phyloP scores from a whole-genome alignment of 2,113 vertebrate genomes.

The Silurus glanis region DNA sequence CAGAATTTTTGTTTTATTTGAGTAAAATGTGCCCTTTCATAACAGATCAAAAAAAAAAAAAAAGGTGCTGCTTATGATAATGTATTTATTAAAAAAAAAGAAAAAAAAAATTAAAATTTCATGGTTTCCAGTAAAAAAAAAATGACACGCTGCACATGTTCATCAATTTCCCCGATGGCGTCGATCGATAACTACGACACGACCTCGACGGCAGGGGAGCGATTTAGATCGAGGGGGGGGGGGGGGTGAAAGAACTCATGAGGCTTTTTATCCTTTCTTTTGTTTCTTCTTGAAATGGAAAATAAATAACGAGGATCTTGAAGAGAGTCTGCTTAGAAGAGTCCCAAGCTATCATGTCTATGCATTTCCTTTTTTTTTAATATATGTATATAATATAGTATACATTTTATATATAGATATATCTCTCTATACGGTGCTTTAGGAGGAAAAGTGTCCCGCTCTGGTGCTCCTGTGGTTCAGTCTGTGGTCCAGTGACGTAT shows the following conservation, averaged over 20 bases:
- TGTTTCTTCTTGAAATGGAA: conserved; percentile 66
- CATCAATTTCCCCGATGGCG: neutral
- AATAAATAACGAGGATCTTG: conserved; percentile 75
- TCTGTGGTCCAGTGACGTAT: conserved; percentile 22
- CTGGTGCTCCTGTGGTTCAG: conserved; percentile 52
- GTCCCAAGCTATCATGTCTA: conserved; percentile 68
- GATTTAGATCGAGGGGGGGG: conserved; percentile 66
- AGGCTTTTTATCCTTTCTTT: conserved; percentile 39
- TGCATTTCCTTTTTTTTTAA: conserved; percentile 62
- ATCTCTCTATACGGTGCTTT: conserved; percentile 70
- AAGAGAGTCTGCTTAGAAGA: conserved; percentile 74
- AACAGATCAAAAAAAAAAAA: conserved; percentile 57
- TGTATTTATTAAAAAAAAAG: conserved; percentile 48
- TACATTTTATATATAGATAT: conserved; percentile 69
- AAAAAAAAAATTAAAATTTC: conserved; percentile 53
- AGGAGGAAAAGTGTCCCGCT: conserved; percentile 58
- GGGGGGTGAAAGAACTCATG: neutral
- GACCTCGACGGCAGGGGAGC: conserved; percentile 58
- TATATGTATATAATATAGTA: conserved; percentile 68
- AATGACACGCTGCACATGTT: conserved; percentile 53
- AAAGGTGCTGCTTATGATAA: conserved; percentile 54
- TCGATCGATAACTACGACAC: conserved; percentile 55
- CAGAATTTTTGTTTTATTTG: conserved; percentile 56
- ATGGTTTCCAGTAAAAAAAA: conserved; percentile 70
- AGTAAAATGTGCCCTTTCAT: conserved; percentile 67